phyloP scores from a whole-genome alignment of 2,888 invertebrate species.

The Agonopterix subpropinquella region DNA sequence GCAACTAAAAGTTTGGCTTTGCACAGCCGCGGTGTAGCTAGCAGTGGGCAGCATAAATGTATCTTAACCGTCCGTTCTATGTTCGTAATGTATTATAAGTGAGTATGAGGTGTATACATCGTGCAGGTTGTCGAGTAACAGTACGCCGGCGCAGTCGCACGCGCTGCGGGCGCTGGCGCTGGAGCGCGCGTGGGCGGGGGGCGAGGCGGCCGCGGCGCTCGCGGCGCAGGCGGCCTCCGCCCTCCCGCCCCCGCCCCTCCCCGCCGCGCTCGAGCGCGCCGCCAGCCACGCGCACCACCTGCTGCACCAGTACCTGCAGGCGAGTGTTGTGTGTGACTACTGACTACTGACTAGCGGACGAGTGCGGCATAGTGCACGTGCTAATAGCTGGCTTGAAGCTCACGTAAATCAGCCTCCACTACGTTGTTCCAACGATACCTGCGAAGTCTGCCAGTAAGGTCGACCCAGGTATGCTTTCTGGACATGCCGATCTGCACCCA shows the following conservation, averaged over 20 bases:
- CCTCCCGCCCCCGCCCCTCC: conserved; percentile 61
- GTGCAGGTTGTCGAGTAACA: conserved; percentile 37
- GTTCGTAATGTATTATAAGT: no score
- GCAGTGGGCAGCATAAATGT: no score
- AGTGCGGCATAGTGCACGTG: not conserved
- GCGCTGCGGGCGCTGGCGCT: conserved; percentile 58
- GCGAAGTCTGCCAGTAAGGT: not conserved
- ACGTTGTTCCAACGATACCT: not conserved
- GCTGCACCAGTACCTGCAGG: conserved; percentile 65
- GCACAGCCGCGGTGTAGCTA: no score
- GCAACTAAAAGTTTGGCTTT: no score
- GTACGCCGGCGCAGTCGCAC: conserved; percentile 35
- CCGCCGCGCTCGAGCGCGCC: conserved; percentile 58
- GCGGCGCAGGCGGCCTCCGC: conserved; percentile 61
- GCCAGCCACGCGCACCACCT: conserved; percentile 62
- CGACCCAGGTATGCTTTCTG: no score
- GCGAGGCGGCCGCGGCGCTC: conserved; percentile 57
- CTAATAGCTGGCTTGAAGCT: not conserved
- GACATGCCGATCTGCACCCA: no score
- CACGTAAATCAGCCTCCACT: no score
- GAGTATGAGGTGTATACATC: no score
- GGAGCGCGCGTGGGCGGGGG: conserved; percentile 66
- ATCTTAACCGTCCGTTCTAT: no score
- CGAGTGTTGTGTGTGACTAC: conserved; percentile 8
- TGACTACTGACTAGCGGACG: not conserved